Percentiles rank a stretch among this genome's conserved stretches.
Conservation (phyloP, 2,113 vertebrate species). For the Xiphophorus maculatus region DNA sequence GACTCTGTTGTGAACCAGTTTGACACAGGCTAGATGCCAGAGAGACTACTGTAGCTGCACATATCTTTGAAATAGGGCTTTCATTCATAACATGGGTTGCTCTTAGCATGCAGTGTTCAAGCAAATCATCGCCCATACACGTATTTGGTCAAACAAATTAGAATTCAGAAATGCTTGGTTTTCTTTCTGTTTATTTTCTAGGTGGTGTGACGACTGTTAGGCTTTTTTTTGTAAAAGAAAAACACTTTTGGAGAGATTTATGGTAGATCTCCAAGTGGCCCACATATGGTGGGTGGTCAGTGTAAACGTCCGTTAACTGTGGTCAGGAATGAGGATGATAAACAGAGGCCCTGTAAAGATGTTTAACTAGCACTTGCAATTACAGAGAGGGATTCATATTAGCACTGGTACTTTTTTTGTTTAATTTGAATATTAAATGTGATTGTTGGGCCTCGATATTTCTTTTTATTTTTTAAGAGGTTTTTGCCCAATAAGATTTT, state of each 20-base stretch:
- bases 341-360: conserved; percentile 54
- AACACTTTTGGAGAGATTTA: conserved; percentile 22
- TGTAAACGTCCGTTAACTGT: conserved; percentile 44
- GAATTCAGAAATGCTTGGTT: neutral
- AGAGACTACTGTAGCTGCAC: conserved; percentile 37
- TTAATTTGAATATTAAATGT: conserved; percentile 32
- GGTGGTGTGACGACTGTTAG: neutral
- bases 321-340: conserved; percentile 28
- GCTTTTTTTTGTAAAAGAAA: neutral
- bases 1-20: conserved; percentile 55
- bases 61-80: conserved; percentile 53
- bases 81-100: conserved; percentile 57
- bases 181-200: conserved; percentile 4
- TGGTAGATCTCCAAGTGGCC: conserved; percentile 22
- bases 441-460: neutral
- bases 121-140: neutral
- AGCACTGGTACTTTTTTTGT: neutral
- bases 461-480: too few species aligned
- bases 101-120: conserved; percentile 31
- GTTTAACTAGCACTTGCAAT: conserved; percentile 34
- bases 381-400: conserved; percentile 31
- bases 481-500: too few species aligned
- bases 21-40: conserved; percentile 46
- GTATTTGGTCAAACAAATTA: neutral
- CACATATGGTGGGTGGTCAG: conserved; percentile 27